Conservation (phyloP, 2,888 invertebrate species). For the Drosophila rellima region DNA sequence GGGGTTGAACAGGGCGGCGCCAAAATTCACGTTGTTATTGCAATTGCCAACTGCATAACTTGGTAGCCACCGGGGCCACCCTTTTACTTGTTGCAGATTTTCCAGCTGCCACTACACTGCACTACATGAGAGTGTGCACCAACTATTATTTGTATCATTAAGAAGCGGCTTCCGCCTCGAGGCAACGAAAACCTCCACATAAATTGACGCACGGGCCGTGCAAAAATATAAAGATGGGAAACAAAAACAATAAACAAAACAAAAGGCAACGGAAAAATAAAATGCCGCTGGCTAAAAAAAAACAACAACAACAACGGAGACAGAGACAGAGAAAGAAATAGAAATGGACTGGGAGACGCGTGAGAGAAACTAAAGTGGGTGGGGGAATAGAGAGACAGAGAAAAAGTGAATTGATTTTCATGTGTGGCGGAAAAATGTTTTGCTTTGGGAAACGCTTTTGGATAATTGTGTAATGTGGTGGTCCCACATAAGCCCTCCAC, state of each 20-base stretch:
- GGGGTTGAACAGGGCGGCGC: constrained; percentile 5
- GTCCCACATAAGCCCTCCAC: constrained; percentile 9
- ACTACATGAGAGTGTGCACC: constrained; percentile 35
- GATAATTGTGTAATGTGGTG: constrained; percentile 69
- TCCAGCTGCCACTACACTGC: constrained; percentile 38
- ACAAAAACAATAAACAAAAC: constrained; percentile 54
- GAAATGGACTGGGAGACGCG: constrained; percentile 4
- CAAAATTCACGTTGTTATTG: constrained; percentile 41
- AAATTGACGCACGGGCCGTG: constrained; percentile 66
- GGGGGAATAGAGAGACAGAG: constrained; percentile 17
- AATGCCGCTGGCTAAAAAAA: constrained; percentile 25
- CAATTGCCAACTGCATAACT: constrained; percentile 40
- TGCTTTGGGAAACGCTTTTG: constrained; percentile 53
- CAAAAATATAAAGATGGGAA: constrained; percentile 67
- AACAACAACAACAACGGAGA: constrained; percentile 7
- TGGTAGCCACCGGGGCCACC: constrained; percentile 42
- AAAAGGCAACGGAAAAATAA: constrained; percentile 32
- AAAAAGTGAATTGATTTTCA: constrained; percentile 68
- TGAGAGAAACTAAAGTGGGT: constrained; percentile 11
- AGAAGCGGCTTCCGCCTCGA: constrained; percentile 61
- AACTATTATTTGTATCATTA: constrained; percentile 63
- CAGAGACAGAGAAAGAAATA: constrained; percentile 8
- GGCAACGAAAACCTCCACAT: constrained; percentile 47
- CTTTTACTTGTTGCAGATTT: constrained; percentile 48
- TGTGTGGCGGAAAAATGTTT: constrained; percentile 55